Percentiles rank a stretch among this genome's conserved stretches.
Evolutionary conservation across 2,888 invertebrate genomes (phyloP).

Genomic region (Congeria kusceri): DNA sequence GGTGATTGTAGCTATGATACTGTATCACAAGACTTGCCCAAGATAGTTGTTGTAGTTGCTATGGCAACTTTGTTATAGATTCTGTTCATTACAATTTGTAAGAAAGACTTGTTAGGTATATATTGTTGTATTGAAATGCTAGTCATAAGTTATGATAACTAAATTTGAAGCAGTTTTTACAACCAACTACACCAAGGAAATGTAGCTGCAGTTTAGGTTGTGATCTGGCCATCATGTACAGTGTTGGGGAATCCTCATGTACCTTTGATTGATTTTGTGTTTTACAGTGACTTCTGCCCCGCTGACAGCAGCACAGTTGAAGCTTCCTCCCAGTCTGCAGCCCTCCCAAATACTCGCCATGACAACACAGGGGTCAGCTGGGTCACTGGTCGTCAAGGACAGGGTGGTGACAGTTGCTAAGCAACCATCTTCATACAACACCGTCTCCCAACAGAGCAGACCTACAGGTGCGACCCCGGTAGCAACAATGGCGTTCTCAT

Average conservation of each 20-base stretch:
- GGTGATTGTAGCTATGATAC: too few relatives aligned
- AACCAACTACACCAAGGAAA: too few relatives aligned
- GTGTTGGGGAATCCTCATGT: background rate
- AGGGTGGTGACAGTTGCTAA: conserved; percentile 16
- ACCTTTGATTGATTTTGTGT: background rate
- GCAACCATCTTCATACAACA: conserved; percentile 1
- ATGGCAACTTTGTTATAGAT: too few relatives aligned
- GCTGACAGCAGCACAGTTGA: conserved; percentile 55
- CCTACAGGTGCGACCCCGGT: conserved; percentile 16
- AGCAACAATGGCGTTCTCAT: conserved; percentile 44
- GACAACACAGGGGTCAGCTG: conserved; percentile 31
- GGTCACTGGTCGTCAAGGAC: conserved; percentile 27
- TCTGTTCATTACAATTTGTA: too few relatives aligned
- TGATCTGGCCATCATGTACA: too few relatives aligned
- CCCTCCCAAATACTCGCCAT: conserved; percentile 23
- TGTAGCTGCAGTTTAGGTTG: too few relatives aligned
- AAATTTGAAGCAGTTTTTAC: too few relatives aligned
- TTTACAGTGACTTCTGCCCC: conserved; percentile 54
- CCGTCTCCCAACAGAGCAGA: conserved; percentile 2
- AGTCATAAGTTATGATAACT: too few relatives aligned
- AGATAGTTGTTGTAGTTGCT: too few relatives aligned
- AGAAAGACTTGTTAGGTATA: too few relatives aligned
- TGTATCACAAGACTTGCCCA: too few relatives aligned
- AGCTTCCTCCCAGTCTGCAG: conserved; percentile 47
- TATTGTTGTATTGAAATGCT: too few relatives aligned